phyloP scores from a whole-genome alignment of 2,797 vertebrate genomes.

The Bucorvus abyssinicus region DNA sequence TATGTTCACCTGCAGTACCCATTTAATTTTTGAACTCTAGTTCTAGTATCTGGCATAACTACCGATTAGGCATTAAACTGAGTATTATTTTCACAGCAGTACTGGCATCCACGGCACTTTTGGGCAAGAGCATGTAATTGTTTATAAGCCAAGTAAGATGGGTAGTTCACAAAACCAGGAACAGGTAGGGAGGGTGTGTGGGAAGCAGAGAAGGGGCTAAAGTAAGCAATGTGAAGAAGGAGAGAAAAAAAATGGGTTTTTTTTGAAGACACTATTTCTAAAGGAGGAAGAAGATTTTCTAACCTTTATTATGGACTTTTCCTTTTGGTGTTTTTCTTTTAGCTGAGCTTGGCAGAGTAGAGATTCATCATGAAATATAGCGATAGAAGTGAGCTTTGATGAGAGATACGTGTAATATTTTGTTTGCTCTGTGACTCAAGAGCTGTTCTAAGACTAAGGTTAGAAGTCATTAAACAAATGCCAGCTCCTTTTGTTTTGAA shows the following conservation, averaged over 20 bases:
- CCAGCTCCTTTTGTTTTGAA: background rate
- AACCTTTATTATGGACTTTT: background rate
- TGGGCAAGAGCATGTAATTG: background rate
- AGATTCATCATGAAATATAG: background rate
- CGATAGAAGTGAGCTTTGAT: background rate
- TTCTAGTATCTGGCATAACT: background rate
- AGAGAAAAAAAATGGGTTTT: background rate
- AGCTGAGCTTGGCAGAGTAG: background rate
- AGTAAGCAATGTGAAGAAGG: background rate
- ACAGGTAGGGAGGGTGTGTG: background rate
- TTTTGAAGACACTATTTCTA: background rate
- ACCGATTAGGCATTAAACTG: background rate
- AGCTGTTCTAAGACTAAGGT: background rate
- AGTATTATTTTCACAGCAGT: background rate
- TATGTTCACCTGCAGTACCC: background rate
- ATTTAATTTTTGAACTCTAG: background rate
- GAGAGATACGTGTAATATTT: background rate
- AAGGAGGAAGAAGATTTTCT: background rate
- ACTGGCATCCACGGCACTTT: background rate
- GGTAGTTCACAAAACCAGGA: background rate
- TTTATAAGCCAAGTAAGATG: background rate
- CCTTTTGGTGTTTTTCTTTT: background rate
- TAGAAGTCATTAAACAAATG: background rate
- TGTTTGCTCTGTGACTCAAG: background rate
- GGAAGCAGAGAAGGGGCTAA: background rate